A percentile compares a stretch with the other conserved stretches of the same genome.
phyloP scores from a whole-genome alignment of 2,113 vertebrate genomes.

The Colossoma macropomum region DNA sequence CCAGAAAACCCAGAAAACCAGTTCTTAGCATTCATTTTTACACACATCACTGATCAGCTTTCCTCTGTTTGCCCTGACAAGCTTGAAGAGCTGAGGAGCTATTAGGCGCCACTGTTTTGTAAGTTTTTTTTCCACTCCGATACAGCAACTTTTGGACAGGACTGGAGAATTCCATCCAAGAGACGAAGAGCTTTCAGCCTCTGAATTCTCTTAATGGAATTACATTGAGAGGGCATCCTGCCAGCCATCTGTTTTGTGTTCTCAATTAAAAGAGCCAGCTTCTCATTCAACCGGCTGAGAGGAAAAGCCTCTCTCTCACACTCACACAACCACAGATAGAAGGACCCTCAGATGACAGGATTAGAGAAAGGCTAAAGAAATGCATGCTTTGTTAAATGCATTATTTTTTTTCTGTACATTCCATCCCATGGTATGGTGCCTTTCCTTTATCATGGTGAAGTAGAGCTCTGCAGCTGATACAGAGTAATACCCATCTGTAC shows the following conservation, averaged over 20 bases:
- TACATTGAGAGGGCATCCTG: conserved; percentile 38
- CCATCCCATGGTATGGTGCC: background rate
- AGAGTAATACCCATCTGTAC: background rate
- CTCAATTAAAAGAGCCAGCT: conserved; percentile 49
- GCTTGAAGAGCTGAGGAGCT: background rate
- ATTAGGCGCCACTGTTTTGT: background rate
- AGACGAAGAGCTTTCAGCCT: conserved; percentile 20
- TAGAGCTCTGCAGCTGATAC: background rate
- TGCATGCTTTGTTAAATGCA: background rate
- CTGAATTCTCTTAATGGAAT: conserved; percentile 48
- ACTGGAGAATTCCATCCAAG: conserved; percentile 8
- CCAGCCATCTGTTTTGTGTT: conserved; percentile 57
- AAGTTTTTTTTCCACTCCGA: background rate
- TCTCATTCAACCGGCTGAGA: conserved; percentile 46
- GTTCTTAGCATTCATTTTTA: too few species aligned
- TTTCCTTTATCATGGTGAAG: background rate
- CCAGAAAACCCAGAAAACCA: too few species aligned
- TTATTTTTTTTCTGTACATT: background rate
- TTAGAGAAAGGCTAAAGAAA: background rate
- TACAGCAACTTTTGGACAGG: background rate
- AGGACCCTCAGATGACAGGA: conserved; percentile 3
- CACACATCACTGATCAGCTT: background rate
- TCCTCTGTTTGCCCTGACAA: background rate
- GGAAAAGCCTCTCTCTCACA: conserved; percentile 11
- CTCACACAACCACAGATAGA: background rate